Conservation (phyloP, 1,140 invertebrate species). For the Bradysia coprophila region DNA sequence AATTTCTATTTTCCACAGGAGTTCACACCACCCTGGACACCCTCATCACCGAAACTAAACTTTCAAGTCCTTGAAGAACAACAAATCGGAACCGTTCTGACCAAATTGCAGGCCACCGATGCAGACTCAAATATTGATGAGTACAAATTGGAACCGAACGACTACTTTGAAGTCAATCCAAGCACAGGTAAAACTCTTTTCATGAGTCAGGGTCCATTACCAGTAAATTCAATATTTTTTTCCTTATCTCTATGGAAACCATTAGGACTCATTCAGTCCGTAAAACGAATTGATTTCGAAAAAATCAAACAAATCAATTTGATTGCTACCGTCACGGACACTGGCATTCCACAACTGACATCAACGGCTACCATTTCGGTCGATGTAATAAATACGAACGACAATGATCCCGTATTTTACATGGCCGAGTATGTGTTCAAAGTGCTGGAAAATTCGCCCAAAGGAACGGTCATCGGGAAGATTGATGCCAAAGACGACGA, state of each 20-base stretch:
- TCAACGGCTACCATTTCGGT: slow-evolving; percentile 55
- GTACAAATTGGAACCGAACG: slow-evolving; percentile 34
- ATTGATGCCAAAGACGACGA: slow-evolving; percentile 59
- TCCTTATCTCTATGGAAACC: background rate
- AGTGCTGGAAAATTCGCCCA: slow-evolving; percentile 53
- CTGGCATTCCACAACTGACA: slow-evolving; percentile 61
- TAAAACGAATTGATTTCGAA: slow-evolving; percentile 69
- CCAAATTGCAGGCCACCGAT: slow-evolving; percentile 64
- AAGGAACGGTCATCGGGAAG: slow-evolving; percentile 43
- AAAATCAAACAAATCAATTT: slow-evolving; percentile 53
- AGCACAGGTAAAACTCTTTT: slow-evolving; percentile 33
- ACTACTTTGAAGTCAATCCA: slow-evolving; percentile 62
- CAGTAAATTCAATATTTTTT: background rate
- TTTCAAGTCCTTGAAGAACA: slow-evolving; percentile 67
- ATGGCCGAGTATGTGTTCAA: slow-evolving; percentile 43
- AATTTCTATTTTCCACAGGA: slow-evolving; percentile 12
- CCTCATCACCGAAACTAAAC: slow-evolving; percentile 42
- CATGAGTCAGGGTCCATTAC: background rate
- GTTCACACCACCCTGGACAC: slow-evolving; percentile 53
- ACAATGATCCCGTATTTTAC: slow-evolving; percentile 64
- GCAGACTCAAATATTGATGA: slow-evolving; percentile 62
- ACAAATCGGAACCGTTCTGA: slow-evolving; percentile 57
- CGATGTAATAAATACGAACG: slow-evolving; percentile 69
- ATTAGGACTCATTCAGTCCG: slow-evolving; percentile 60
- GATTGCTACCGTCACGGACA: slow-evolving; percentile 61